These are phyloP conservation scores for Oconnorella tubifera DNA, from an alignment of 2,888 invertebrate species.

Conservation along the genomic window DNA sequence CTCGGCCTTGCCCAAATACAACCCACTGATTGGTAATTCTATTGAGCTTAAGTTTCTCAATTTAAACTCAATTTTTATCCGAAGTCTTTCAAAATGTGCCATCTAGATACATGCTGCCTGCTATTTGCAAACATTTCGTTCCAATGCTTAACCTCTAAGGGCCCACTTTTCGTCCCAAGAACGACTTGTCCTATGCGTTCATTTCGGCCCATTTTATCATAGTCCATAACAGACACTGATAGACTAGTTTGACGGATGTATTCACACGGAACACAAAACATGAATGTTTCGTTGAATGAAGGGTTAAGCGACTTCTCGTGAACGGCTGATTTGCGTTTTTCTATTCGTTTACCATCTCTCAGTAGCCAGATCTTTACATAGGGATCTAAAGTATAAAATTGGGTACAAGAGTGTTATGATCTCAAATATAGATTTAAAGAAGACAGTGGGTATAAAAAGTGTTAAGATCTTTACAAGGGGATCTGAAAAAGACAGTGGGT, in stretches of 20 bases:
- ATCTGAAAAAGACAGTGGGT: too few species aligned
- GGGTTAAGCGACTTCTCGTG: constrained; percentile 75
- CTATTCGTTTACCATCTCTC: constrained; percentile 87
- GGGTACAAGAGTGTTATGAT: too few species aligned
- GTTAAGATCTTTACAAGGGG: too few species aligned
- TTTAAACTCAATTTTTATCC: too few species aligned
- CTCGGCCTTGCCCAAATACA: too few species aligned
- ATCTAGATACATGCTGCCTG: constrained; percentile 88
- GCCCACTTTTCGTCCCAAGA: constrained; percentile 68
- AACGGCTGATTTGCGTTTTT: constrained; percentile 86
- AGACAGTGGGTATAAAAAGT: too few species aligned
- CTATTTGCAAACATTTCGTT: constrained; percentile 98
- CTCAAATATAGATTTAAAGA: too few species aligned
- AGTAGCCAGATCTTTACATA: constrained; percentile 96
- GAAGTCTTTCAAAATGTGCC: constrained; percentile 81
- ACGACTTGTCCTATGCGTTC: constrained; percentile 60
- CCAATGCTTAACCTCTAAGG: constrained; percentile 95
- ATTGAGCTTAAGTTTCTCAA: too few species aligned
- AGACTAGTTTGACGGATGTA: constrained; percentile 90
- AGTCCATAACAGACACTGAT: constrained; percentile 94
- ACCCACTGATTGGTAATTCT: too few species aligned
- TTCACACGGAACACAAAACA: constrained; percentile 94
- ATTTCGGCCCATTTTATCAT: constrained; percentile 84
- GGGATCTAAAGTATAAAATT: too few species aligned
- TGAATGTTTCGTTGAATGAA: constrained; percentile 91